phyloP scores from a whole-genome alignment of 2,888 invertebrate species.

The Cacoxenus indagator region DNA sequence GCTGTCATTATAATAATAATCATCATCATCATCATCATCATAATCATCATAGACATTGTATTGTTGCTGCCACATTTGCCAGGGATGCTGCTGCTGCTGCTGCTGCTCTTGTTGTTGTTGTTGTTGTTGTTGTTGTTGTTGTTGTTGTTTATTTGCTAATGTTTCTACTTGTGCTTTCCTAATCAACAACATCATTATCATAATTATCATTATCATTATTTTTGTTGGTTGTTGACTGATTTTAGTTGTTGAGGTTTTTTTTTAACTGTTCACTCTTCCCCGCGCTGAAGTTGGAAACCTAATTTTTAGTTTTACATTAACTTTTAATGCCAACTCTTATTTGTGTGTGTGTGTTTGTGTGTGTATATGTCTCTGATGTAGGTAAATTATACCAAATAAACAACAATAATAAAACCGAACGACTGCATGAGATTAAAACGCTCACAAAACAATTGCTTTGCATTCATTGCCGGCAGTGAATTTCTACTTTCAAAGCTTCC shows the following conservation, averaged over 20 bases:
- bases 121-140: conserved; percentile 19
- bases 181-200: neutral
- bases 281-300: conserved; percentile 42
- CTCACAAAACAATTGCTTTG: neutral
- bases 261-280: neutral
- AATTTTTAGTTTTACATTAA: conserved; percentile 49
- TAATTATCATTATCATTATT: neutral
- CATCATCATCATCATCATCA: neutral
- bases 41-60: conserved; percentile 4
- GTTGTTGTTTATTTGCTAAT: conserved; percentile 24
- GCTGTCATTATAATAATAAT: conserved; percentile 31
- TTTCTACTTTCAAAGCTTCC: neutral
- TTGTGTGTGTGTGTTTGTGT: neutral
- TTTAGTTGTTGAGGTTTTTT: neutral
- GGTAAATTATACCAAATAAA: neutral
- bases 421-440: neutral
- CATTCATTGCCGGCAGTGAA: neutral
- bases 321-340: conserved; percentile 42
- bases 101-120: conserved; percentile 27
- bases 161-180: conserved; percentile 19
- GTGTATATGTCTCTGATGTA: neutral
- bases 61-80: conserved; percentile 26
- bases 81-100: conserved; percentile 6
- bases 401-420: neutral
- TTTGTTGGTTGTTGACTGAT: neutral